Evolutionary conservation across 2,888 invertebrate species (phyloP), one percentile per base, ranked within the genome.

Genomic region (Erebia palarica): DNA sequence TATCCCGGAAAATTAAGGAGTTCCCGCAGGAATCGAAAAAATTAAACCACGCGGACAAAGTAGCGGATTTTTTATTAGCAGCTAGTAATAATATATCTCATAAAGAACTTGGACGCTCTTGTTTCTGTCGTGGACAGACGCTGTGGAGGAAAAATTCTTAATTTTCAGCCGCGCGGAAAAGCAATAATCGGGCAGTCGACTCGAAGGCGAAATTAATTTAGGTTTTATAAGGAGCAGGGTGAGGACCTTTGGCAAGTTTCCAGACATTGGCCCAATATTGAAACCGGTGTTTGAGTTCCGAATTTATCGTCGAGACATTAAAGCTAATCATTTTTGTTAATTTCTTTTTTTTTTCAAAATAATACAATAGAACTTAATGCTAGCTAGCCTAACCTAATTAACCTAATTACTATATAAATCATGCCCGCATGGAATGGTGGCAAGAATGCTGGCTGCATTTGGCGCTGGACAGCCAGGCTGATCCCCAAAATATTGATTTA

Each of bases 111-210:
- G 9, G 66, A 21, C 77, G 76, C 72, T 76, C 82, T 79, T 79
- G 82, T 79, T 79, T 82, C 85, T 89, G 89, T 82, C 85, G 76
- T 76, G 79, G 83, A 82, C 89, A 88, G 85, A 79, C 84, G 83
- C 83, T 83, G 79, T 81, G 78, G 68, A 73, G 77, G 81, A 84
- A 86, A 86, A 85, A 83, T 80, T 82, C 84, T 82, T 84, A 85
- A 88, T 87, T 87, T 84, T 80, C 81, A 79, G 82, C 76, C 75
- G 68, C 76, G 73, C 71, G 74, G 76, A 79, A 81, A 81, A 81
- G 84, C 85, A 86, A 86, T 86, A 86, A 86, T 85, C 83, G 81
- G 70, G 77, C 76, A 75, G 73, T 78, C 76, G 76, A 77, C 75
- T 70, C 77, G 71, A 75, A 75, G 73, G 68, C 69, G 80, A 83